These are phyloP conservation scores for Blera fallax DNA, from an alignment of 2,888 invertebrate genomes.

Conservation along the genomic window DNA sequence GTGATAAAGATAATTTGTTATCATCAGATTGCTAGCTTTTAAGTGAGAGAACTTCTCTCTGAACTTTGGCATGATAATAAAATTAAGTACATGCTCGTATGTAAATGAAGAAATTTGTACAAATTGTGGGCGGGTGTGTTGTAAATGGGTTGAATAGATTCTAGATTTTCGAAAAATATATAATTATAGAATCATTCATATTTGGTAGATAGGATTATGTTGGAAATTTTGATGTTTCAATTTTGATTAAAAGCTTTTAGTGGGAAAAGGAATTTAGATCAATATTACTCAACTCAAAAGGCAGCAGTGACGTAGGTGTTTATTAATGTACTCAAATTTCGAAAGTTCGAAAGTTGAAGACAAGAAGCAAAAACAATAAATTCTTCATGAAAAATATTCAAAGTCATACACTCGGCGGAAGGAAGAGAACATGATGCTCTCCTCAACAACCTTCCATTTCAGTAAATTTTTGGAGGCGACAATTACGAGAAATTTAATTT, in stretches of 20 bases:
- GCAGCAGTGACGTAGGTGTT: neutral
- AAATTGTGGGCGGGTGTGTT: neutral
- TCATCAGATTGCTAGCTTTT: neutral
- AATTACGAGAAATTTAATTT: too few relatives aligned
- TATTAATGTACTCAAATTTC: neutral
- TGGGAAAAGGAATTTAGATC: neutral
- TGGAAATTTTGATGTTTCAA: neutral
- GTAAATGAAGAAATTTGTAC: neutral
- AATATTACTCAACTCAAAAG: neutral
- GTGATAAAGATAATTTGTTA: neutral
- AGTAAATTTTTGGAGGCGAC: too few relatives aligned
- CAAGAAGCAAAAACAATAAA: neutral
- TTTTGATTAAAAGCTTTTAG: neutral
- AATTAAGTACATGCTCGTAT: too few relatives aligned
- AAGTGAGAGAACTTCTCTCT: neutral
- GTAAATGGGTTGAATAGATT: neutral
- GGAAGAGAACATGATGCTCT: too few relatives aligned
- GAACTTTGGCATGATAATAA: neutral
- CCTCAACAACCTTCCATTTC: too few relatives aligned
- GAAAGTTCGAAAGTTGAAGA: neutral
- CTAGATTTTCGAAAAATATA: neutral
- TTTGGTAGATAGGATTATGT: neutral
- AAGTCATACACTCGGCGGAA: too few relatives aligned
- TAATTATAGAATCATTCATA: neutral
- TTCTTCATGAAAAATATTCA: too few relatives aligned